Base-by-base conservation (phyloP, 2,113 vertebrate genomes). In the Sardina pilchardus region DNA sequence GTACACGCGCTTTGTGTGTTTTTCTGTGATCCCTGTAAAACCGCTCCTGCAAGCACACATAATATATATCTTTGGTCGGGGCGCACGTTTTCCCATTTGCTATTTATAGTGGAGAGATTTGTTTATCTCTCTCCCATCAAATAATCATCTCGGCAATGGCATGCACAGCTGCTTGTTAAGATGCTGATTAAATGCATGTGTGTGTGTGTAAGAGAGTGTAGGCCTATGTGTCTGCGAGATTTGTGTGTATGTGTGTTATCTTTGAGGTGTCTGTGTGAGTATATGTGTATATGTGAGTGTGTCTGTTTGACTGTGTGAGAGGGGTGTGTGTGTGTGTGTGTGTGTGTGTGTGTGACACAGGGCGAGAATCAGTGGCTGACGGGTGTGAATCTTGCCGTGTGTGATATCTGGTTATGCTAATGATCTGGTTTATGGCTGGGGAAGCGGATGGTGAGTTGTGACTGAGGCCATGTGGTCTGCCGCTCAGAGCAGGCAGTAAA, bases 341-440 rank as follows among this genome's bases (percentile, higher is more conserved):
- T 42, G 36, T 16, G 36, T 36, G 12, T 30, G 63, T 71, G 63
- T 71, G 26, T 34, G 63, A 14, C 8, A 34, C 1, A 24, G 81
- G 82, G 87, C 75, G 84, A 78, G 75, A 45, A 7, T 47, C 17
- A 14, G 63, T 71, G 63, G 50, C 81, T 84, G 87, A 19, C 30
- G 45, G 24, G 89, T 82, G 89, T 88, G 89, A 90, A 86, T 81
- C 21, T 17, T 86, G 84, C 85, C 85, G 85, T 12, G 67, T 87
- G 87, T 90, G 89, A 90, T 87, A 84, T 56, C 87, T 88, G 82
- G 86, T 90, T 87, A 87, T 88, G 84, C 88, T 90, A 86, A 90
- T 88, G 85, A 84, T 80, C 85, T 82, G 84, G 82, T 85, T 84
- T 82, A 87, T 86, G 85, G 34, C 59, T 87, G 59, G 45, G 42